These are phyloP conservation scores for Leptarthrus brevirostris DNA, from an alignment of 2,888 invertebrate genomes.

Conservation along the genomic window DNA sequence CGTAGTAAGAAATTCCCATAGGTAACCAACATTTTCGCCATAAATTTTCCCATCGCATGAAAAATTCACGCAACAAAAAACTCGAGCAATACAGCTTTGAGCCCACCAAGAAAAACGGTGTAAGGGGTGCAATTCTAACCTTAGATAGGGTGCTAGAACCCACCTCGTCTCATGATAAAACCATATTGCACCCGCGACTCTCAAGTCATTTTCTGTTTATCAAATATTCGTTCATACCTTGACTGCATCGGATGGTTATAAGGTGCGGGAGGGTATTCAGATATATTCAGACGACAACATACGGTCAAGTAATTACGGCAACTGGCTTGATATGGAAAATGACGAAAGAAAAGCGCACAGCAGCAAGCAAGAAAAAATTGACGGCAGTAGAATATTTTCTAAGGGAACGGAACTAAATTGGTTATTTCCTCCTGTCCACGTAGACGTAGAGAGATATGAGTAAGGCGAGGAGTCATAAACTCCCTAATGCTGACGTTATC, in stretches of 20 bases:
- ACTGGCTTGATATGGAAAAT: conserved; percentile 17
- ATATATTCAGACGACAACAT: conserved; percentile 6
- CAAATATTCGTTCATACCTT: not conserved
- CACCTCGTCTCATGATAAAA: not conserved
- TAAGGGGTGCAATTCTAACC: not conserved
- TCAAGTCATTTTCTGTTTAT: not conserved
- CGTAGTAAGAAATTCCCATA: not conserved
- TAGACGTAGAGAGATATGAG: conserved; percentile 1
- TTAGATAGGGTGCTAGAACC: not conserved
- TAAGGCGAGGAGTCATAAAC: conserved; percentile 14
- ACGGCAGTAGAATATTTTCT: conserved; percentile 19
- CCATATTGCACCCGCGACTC: not conserved
- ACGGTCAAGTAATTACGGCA: conserved; percentile 40
- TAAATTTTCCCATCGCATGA: not conserved
- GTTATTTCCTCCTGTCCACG: conserved; percentile 19
- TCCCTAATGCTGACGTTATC: conserved; percentile 21
- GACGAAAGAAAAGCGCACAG: not conserved
- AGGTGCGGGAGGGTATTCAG: not conserved
- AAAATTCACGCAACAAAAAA: not conserved
- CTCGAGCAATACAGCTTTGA: no score
- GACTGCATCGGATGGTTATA: not conserved
- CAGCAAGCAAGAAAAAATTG: not conserved
- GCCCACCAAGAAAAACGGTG: not conserved
- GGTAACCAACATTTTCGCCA: not conserved
- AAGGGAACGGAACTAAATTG: conserved; percentile 38